Base-by-base conservation (phyloP, 2,888 invertebrate species). In the Micoletzkya japonica region DNA sequence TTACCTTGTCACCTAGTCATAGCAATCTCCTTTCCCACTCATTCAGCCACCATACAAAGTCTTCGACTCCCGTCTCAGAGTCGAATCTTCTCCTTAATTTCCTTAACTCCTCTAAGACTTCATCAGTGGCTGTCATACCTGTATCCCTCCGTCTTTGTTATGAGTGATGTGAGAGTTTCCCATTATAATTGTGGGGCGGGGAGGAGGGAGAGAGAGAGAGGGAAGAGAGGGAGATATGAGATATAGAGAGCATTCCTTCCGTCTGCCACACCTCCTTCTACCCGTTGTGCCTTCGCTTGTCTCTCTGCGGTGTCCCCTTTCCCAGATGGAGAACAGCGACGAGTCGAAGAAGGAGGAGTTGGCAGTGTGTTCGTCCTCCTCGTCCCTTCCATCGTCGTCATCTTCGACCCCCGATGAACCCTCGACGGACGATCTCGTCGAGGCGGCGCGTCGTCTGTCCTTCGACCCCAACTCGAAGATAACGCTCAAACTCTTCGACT, bases 401-500 rank as follows among this genome's bases (percentile, higher is more conserved):
- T n/a, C n/a, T n/a, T n/a, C n/a, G n/a, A n/a, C n/a, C n/a, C n/a
- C n/a, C n/a, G n/a, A n/a, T n/a, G n/a, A n/a, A n/a, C n/a, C n/a
- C n/a, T n/a, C n/a, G n/a, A n/a, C n/a, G n/a, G n/a, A n/a, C n/a
- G n/a, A n/a, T n/a, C n/a, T n/a, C n/a, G n/a, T n/a, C n/a, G n/a
- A n/a, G n/a, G n/a, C n/a, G n/a, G n/a, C n/a, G n/a, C n/a, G n/a
- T n/a, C n/a, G 17, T 28, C n/a, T 34, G n/a, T 2, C 30, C 28
- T 54, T 28, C 20, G 28, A 54, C 4, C 28, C 1, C 4, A 7
- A 54, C 3, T 2, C 6, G 3, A 24, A 30, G 20, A 26, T 66
- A 52, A 36, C 63, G 4, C 34, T 66, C 30, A 66, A 66, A 54
- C 54, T 66, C 10, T 66, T 54, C 54, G 64, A 66, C 37, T 54